A percentile compares a stretch with the other conserved stretches of the same genome.
Conservation (phyloP, 2,888 invertebrate species). For the Drosophila greeni region DNA sequence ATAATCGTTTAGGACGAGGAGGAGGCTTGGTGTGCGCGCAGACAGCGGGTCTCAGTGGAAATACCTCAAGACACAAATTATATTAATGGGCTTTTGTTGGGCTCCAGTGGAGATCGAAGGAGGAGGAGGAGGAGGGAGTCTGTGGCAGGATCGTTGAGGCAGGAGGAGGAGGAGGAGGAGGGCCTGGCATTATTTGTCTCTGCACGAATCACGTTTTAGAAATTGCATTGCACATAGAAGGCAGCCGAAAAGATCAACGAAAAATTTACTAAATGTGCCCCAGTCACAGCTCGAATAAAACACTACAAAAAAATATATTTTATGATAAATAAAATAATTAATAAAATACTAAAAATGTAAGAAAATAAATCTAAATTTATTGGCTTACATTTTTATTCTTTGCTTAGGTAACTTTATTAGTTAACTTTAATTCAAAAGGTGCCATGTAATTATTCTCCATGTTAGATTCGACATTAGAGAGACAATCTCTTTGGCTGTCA, state of each 20-base stretch:
- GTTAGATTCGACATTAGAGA: constrained; percentile 3
- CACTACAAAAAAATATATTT: not conserved
- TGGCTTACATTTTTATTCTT: no score
- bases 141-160: not conserved
- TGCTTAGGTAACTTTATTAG: not conserved
- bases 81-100: constrained; percentile 72
- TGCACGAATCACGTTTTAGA: constrained; percentile 75
- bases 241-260: constrained; percentile 48
- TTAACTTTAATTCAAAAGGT: no score
- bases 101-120: constrained; percentile 31
- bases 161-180: constrained; percentile 26
- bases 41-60: constrained; percentile 48
- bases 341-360: not conserved
- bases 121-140: not conserved
- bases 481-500: constrained; percentile 49
- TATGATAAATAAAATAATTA: not conserved
- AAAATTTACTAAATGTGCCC: constrained; percentile 53
- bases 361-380: not conserved
- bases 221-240: constrained; percentile 67
- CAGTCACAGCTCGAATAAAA: not conserved
- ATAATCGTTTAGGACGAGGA: constrained; percentile 65
- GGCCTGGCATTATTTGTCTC: constrained; percentile 64
- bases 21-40: constrained; percentile 15
- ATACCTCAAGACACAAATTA: constrained; percentile 70
- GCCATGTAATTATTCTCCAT: not conserved